phyloP scores from a whole-genome alignment of 2,797 vertebrate species.

The Megalops cyprinoides region DNA sequence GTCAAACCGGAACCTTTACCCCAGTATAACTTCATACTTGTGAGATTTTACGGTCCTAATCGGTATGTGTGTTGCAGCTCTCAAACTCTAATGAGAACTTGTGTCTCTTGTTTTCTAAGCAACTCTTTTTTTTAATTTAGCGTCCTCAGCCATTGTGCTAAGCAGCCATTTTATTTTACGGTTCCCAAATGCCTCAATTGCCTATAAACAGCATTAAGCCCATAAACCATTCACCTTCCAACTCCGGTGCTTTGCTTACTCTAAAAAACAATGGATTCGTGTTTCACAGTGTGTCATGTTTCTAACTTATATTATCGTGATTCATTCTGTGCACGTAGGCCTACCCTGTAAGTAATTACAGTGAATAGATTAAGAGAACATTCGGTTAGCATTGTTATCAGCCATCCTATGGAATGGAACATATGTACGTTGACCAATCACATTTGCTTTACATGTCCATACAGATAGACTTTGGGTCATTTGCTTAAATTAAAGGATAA shows the following conservation, averaged over 20 bases:
- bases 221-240: background rate
- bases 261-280: no score
- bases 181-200: background rate
- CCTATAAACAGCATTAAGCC: background rate
- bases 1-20: background rate
- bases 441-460: background rate
- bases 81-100: background rate
- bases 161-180: constrained; percentile 19
- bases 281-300: no score
- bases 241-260: no score
- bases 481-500: no score
- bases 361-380: background rate
- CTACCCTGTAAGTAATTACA: background rate
- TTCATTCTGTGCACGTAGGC: no score
- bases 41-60: background rate
- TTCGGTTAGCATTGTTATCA: background rate
- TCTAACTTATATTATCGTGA: no score
- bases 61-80: background rate
- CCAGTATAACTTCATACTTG: background rate
- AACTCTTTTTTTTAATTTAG: background rate
- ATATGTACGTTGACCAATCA: background rate
- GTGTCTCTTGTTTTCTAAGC: background rate
- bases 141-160: background rate
- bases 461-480: background rate
- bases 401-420: background rate